These are phyloP conservation scores for Dorcus parallelipipedus DNA, from an alignment of 2,888 invertebrate species.

Conservation along the genomic window DNA sequence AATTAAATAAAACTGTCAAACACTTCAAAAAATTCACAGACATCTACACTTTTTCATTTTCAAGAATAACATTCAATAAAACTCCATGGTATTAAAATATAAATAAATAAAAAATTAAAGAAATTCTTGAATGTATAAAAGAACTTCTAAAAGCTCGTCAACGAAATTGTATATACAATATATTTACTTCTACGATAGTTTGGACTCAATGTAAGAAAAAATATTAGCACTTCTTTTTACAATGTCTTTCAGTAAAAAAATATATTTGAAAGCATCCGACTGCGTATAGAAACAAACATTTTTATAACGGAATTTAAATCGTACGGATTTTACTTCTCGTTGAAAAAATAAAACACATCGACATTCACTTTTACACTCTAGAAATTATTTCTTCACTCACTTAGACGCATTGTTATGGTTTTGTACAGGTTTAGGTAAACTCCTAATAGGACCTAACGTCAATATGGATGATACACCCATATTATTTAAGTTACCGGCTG, in stretches of 20 bases:
- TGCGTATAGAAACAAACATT: background rate
- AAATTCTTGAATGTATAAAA: background rate
- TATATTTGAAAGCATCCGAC: background rate
- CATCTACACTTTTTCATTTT: no score
- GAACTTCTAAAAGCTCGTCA: no score
- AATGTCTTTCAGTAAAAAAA: background rate
- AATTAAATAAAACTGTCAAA: no score
- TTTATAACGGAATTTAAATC: background rate
- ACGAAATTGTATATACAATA: background rate
- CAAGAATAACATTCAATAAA: no score
- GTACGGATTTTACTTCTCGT: background rate
- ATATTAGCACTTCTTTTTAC: background rate
- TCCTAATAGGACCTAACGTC: constrained; percentile 66
- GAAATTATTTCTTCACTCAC: background rate
- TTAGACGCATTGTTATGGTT: constrained; percentile 6
- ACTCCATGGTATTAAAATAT: no score
- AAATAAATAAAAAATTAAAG: background rate
- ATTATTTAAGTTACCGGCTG: constrained; percentile 54
- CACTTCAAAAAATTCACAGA: no score
- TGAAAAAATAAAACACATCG: background rate
- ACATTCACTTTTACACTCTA: background rate
- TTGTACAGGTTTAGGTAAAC: constrained; percentile 32
- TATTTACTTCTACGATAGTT: background rate
- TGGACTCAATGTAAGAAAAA: background rate
- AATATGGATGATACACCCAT: constrained; percentile 69